Conservation (phyloP, 2,888 invertebrate genomes). For the Clunio marinus region DNA sequence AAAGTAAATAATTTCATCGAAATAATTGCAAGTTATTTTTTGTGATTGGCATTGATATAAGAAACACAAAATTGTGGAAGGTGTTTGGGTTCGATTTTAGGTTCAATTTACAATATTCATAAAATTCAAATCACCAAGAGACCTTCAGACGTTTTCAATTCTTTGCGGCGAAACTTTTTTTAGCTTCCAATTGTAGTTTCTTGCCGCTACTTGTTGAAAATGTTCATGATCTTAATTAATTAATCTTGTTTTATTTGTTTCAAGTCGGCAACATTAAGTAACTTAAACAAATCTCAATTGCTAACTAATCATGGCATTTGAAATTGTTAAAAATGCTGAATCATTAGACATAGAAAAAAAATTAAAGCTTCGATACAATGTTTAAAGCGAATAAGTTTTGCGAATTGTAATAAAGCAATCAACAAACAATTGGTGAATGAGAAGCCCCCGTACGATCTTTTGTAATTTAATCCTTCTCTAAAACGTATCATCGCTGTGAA, state of each 20-base stretch:
- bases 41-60: too few species aligned
- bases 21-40: background rate
- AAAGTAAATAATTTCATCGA: background rate
- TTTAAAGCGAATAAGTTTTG: background rate
- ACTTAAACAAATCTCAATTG: background rate
- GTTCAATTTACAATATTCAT: too few species aligned
- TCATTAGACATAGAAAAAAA: too few species aligned
- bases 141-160: background rate
- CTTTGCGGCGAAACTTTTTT: background rate
- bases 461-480: conserved; percentile 8
- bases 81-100: too few species aligned
- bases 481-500: background rate
- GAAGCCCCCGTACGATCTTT: background rate
- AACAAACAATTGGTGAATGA: background rate
- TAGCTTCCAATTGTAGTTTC: conserved; percentile 10
- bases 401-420: conserved; percentile 11
- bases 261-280: background rate
- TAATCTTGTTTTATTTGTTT: background rate
- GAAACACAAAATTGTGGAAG: too few species aligned
- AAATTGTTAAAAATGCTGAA: background rate
- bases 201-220: background rate
- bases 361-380: background rate
- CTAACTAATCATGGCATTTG: background rate
- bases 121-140: too few species aligned
- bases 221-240: conserved; percentile 14